Conservation (phyloP, 2,797 vertebrate genomes). For the Acipenser transmontanus region DNA sequence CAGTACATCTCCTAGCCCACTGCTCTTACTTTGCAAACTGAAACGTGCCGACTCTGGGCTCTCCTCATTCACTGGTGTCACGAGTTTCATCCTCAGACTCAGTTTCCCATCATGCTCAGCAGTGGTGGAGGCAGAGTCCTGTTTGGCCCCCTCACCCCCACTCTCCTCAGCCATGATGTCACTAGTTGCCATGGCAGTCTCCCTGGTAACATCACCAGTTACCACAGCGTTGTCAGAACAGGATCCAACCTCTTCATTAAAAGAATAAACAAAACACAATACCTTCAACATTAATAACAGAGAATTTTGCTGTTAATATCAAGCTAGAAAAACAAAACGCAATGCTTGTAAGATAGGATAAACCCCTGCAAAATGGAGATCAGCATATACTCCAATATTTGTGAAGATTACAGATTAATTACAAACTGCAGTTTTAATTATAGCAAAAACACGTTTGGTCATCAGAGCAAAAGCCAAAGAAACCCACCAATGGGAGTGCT, state of each 20-base stretch:
- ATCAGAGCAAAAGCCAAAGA: neutral
- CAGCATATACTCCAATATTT: too few relatives aligned
- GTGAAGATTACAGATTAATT: too few relatives aligned
- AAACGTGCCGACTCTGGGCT: constrained; percentile 74
- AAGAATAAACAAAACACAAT: constrained; percentile 13
- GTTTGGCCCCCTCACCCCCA: constrained; percentile 41
- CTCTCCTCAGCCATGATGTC: constrained; percentile 60
- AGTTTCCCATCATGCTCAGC: constrained; percentile 65
- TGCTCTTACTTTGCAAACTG: constrained; percentile 85
- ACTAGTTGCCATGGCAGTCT: constrained; percentile 59
- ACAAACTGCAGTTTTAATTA: too few relatives aligned
- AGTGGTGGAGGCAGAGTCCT: constrained; percentile 26
- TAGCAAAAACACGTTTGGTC: neutral
- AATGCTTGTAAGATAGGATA: neutral
- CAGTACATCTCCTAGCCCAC: neutral
- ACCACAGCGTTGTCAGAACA: constrained; percentile 61
- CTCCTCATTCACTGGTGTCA: constrained; percentile 76
- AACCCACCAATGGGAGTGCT: constrained; percentile 93
- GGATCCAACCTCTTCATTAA: constrained; percentile 53
- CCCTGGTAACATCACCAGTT: constrained; percentile 61
- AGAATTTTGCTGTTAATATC: neutral
- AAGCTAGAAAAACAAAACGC: too few relatives aligned
- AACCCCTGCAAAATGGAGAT: too few relatives aligned
- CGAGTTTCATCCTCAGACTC: constrained; percentile 83
- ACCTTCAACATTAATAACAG: neutral